Percentiles rank a stretch among this genome's conserved stretches.
phyloP scores from a whole-genome alignment of 2,113 vertebrate species.

The Meriones unguiculatus region DNA sequence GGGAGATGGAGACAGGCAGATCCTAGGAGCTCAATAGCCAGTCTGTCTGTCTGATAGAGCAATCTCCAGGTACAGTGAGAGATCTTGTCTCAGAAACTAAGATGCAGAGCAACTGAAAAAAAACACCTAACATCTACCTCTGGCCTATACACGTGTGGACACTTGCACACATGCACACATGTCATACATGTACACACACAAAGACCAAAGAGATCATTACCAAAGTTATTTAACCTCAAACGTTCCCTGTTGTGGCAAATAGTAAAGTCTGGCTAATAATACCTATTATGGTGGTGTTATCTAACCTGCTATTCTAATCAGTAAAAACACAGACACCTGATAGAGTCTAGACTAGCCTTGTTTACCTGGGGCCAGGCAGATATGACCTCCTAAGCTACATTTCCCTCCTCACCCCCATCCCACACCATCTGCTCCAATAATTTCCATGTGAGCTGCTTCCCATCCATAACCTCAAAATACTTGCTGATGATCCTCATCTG shows the following conservation, averaged over 20 bases:
- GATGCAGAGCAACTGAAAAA: not conserved
- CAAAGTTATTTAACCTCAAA: not conserved
- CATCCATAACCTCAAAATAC: no score
- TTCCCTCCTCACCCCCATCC: no score
- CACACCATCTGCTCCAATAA: no score
- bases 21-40: not conserved
- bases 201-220: not conserved
- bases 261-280: no score
- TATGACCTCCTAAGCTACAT: no score
- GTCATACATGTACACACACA: not conserved
- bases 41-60: not conserved
- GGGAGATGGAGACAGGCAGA: not conserved
- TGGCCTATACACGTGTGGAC: not conserved
- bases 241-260: not conserved
- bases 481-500: no score
- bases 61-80: not conserved
- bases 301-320: no score
- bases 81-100: not conserved
- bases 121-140: not conserved
- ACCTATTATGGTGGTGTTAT: no score
- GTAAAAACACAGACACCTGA: no score
- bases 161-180: not conserved
- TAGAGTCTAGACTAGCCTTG: no score
- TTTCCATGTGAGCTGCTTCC: no score
- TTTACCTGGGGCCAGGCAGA: no score